These are phyloP conservation scores for Irena cyanogastra DNA, from an alignment of 2,113 vertebrate species.

Conservation along the genomic window DNA sequence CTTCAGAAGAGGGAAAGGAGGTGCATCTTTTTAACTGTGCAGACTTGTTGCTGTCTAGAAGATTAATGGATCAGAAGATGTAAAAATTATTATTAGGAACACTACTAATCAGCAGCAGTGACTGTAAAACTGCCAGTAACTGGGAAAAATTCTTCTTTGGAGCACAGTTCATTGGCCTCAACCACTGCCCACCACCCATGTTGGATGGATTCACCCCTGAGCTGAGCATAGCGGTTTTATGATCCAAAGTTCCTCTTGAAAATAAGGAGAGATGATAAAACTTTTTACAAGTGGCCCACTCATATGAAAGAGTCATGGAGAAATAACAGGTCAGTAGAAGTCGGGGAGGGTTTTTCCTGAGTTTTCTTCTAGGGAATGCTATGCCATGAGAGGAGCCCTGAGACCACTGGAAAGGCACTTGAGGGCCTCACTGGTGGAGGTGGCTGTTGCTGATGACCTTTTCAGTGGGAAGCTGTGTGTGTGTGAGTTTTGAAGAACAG, in stretches of 20 bases:
- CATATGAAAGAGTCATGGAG: not conserved
- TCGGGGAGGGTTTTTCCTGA: not conserved
- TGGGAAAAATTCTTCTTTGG: not conserved
- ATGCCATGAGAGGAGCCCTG: not conserved
- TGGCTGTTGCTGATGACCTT: not conserved
- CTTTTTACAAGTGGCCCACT: not conserved
- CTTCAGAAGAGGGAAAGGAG: not conserved
- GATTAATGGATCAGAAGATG: not conserved
- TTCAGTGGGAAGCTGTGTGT: not conserved
- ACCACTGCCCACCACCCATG: accelerated
- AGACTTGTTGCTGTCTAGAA: not conserved
- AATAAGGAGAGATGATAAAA: not conserved
- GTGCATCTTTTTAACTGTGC: not conserved
- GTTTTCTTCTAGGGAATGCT: not conserved
- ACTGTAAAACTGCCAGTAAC: not conserved
- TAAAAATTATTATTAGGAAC: not conserved
- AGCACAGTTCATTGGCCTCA: not conserved
- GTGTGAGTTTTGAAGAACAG: not conserved
- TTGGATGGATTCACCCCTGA: not conserved
- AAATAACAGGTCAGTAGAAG: not conserved
- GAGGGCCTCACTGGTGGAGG: not conserved
- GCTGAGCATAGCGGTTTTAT: not conserved
- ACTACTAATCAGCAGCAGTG: not conserved
- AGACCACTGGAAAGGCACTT: not conserved
- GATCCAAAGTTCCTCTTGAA: not conserved